These are phyloP conservation scores for Coregonus clupeaformis DNA, from an alignment of 2,113 vertebrate genomes.

Conservation along the genomic window DNA sequence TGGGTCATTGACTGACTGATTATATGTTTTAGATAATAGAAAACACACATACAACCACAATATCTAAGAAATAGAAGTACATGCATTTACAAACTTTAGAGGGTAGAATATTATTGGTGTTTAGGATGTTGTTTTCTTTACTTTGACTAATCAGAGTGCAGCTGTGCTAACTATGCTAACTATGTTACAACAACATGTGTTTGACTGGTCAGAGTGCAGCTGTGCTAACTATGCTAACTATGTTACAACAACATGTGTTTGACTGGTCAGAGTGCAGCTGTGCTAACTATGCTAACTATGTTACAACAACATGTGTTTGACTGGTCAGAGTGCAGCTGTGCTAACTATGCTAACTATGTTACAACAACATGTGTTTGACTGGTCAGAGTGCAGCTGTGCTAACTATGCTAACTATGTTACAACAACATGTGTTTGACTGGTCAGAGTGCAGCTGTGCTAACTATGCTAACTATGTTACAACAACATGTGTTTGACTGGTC, in stretches of 20 bases:
- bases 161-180: too few relatives aligned
- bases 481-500: constrained; percentile 15
- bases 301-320: background rate
- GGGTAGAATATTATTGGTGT: too few relatives aligned
- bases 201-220: constrained; percentile 40
- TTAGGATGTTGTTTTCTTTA: too few relatives aligned
- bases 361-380: background rate
- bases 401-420: background rate
- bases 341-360: too few relatives aligned
- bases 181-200: background rate
- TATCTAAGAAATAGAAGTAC: too few relatives aligned
- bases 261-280: too few relatives aligned
- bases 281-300: too few relatives aligned
- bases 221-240: constrained; percentile 68
- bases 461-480: too few relatives aligned
- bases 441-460: background rate
- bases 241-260: background rate
- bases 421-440: background rate
- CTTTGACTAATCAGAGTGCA: constrained; percentile 72
- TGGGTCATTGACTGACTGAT: too few relatives aligned
- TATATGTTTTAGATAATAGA: too few relatives aligned
- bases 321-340: constrained; percentile 72
- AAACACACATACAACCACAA: too few relatives aligned
- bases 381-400: constrained; percentile 65
- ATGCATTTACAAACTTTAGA: too few relatives aligned